Conservation (phyloP, 2,888 invertebrate genomes). For the Malthinus flaveolus region DNA sequence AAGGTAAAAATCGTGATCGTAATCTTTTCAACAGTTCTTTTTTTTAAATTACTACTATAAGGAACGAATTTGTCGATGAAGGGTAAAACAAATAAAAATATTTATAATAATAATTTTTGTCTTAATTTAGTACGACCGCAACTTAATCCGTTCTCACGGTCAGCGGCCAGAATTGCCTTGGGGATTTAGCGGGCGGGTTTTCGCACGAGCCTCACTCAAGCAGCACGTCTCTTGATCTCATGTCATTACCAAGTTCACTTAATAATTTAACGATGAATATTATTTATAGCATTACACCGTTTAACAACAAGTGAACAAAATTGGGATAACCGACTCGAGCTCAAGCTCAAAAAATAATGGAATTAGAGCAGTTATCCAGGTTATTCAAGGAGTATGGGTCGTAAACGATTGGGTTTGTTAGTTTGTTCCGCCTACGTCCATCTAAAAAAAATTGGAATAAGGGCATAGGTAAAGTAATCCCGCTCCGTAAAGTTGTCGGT, state of each 20-base stretch:
- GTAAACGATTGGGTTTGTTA: too few relatives aligned
- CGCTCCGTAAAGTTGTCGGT: too few relatives aligned
- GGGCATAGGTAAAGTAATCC: too few relatives aligned
- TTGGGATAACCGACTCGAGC: too few relatives aligned
- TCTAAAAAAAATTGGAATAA: too few relatives aligned
- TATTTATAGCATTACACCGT: neutral
- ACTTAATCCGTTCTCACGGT: slow-evolving; percentile 44
- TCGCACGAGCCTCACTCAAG: slow-evolving; percentile 37
- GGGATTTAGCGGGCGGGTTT: slow-evolving; percentile 36
- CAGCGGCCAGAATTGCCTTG: slow-evolving; percentile 44
- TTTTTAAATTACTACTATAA: neutral
- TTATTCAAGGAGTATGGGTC: too few relatives aligned
- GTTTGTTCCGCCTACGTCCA: too few relatives aligned
- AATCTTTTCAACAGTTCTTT: neutral
- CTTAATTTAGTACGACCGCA: slow-evolving; percentile 12
- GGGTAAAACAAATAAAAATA: slow-evolving; percentile 3
- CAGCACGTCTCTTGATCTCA: slow-evolving; percentile 29
- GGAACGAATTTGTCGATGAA: neutral
- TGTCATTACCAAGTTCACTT: slow-evolving; percentile 34
- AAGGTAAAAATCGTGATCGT: neutral
- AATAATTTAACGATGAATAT: slow-evolving; percentile 21
- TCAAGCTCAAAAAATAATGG: too few relatives aligned
- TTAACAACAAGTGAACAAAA: too few relatives aligned
- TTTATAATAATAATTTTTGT: slow-evolving; percentile 7
- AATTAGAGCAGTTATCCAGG: too few relatives aligned